Conservation (phyloP, 2,888 invertebrate genomes). For the Taenaris catops region DNA sequence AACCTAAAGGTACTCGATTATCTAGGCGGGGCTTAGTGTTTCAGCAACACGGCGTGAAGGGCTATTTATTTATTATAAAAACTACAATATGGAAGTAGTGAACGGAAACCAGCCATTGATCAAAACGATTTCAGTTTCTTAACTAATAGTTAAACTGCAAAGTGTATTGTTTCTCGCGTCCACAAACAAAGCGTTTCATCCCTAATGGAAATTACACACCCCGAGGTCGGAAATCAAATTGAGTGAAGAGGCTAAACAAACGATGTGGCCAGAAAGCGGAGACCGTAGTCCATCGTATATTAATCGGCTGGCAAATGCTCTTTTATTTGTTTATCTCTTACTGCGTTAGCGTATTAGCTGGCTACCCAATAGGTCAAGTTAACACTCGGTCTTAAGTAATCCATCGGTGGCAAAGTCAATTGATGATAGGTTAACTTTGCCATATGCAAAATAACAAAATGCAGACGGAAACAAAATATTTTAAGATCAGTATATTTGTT, state of each 20-base stretch:
- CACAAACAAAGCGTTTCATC: constrained; percentile 64
- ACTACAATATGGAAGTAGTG: no score
- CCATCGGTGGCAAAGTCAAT: constrained; percentile 12
- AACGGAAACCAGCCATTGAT: no score
- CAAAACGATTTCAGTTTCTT: no score
- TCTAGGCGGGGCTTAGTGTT: no score
- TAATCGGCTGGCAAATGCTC: constrained; percentile 71
- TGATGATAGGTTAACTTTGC: no score
- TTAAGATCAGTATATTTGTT: no score
- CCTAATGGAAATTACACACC: constrained; percentile 76
- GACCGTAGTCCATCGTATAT: constrained; percentile 59
- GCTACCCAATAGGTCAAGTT: constrained; percentile 33
- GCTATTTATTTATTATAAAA: no score
- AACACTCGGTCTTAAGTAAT: constrained; percentile 23
- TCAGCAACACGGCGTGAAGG: no score
- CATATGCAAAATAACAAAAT: no score
- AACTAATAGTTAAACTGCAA: constrained; percentile 3
- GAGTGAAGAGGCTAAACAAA: constrained; percentile 79
- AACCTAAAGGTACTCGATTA: no score
- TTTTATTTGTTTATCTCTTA: constrained; percentile 67
- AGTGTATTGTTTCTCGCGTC: constrained; percentile 1
- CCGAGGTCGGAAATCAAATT: constrained; percentile 76
- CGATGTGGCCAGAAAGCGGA: constrained; percentile 65
- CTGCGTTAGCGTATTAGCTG: constrained; percentile 32
- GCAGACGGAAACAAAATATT: no score